Conservation (phyloP, 23 tunicate species). For the Trididemnum miniatum region DNA sequence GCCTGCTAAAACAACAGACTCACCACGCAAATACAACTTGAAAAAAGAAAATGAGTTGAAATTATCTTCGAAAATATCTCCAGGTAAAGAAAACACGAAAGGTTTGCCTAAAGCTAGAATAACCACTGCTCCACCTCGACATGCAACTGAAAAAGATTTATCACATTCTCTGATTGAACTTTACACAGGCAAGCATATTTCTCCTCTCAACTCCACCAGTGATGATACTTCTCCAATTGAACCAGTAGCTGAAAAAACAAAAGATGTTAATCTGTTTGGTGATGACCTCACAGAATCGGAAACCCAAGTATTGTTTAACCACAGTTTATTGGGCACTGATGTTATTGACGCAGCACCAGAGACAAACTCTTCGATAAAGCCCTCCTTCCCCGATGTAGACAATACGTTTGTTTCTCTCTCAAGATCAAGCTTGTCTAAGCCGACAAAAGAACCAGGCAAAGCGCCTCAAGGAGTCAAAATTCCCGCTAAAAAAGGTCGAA, state of each 20-base stretch:
- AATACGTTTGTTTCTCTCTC: neutral
- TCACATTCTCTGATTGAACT: conserved; percentile 35
- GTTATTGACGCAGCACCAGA: neutral
- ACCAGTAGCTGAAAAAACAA: neutral
- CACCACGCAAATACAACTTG: too few relatives aligned
- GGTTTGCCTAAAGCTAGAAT: too few relatives aligned
- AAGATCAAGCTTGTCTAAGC: neutral
- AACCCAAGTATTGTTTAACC: conserved; percentile 13
- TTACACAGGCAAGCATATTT: conserved; percentile 33
- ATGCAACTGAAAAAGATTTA: too few relatives aligned
- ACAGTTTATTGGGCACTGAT: neutral
- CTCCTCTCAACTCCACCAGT: neutral
- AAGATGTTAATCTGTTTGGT: conserved; percentile 19
- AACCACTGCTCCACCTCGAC: too few relatives aligned
- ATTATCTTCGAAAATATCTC: too few relatives aligned
- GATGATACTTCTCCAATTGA: neutral
- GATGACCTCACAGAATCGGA: conserved; percentile 51
- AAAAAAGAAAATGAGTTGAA: too few relatives aligned
- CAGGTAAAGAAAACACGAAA: too few relatives aligned
- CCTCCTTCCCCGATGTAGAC: neutral
- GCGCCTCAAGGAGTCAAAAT: neutral
- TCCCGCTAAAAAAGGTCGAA: neutral
- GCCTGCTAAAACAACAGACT: too few relatives aligned
- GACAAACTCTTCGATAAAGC: neutral
- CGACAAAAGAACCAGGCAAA: neutral